Percentiles rank a stretch among this genome's conserved stretches.
These are phyloP conservation scores for Acipenser oxyrinchus DNA, from an alignment of 2,797 vertebrate species.

Conservation along the genomic window DNA sequence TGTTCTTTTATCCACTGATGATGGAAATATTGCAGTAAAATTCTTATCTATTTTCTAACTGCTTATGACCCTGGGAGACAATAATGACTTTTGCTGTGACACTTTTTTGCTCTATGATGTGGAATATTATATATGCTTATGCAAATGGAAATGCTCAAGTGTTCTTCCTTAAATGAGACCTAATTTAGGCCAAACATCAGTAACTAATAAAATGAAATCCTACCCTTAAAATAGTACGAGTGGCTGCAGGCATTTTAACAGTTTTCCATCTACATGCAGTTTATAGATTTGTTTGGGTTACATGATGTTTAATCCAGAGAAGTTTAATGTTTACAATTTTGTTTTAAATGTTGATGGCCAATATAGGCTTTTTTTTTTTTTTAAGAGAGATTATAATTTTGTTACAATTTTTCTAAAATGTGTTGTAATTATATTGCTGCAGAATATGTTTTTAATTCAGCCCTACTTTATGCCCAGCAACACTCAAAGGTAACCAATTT, in stretches of 20 bases:
- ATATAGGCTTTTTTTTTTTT: constrained; percentile 18
- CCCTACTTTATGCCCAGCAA: constrained; percentile 30
- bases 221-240: constrained; percentile 40
- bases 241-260: constrained; percentile 17
- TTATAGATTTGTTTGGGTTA: constrained; percentile 27
- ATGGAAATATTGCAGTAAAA: constrained; percentile 27
- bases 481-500: constrained; percentile 35
- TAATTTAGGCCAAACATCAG: constrained; percentile 65
- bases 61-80: constrained; percentile 17
- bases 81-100: constrained; percentile 12
- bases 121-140: constrained; percentile 18
- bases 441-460: constrained; percentile 32
- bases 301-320: constrained; percentile 17
- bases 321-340: constrained; percentile 18
- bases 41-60: constrained; percentile 26
- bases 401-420: constrained; percentile 12
- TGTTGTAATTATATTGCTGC: constrained; percentile 33
- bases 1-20: constrained; percentile 43
- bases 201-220: constrained; percentile 40
- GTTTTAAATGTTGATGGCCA: constrained; percentile 19
- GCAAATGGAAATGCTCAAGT: constrained; percentile 26
- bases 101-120: constrained; percentile 19
- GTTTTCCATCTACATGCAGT: constrained; percentile 28
- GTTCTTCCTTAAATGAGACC: constrained; percentile 41
- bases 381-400: constrained; percentile 3